phyloP scores from a whole-genome alignment of 2,797 vertebrate genomes.

The Atherinosoma microstoma region DNA sequence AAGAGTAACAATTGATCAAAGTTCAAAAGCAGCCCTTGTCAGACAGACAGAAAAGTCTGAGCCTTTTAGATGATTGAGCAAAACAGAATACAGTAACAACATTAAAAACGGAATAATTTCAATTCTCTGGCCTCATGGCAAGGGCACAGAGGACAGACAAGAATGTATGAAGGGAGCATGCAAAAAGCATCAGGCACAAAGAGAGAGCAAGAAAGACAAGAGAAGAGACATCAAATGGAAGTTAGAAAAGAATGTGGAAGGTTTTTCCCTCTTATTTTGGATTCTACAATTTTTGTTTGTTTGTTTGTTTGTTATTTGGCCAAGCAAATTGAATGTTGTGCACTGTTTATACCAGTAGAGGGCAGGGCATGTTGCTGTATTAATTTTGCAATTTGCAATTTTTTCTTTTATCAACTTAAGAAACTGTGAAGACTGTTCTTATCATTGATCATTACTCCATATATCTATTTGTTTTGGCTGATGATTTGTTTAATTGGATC shows the following conservation, averaged over 20 bases:
- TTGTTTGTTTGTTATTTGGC: not conserved
- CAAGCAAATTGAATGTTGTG: conserved; percentile 18
- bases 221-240: conserved; percentile 7
- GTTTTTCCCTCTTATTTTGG: not conserved
- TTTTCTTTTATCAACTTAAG: not conserved
- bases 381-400: not conserved
- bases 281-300: not conserved
- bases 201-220: conserved; percentile 7
- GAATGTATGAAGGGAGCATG: conserved; percentile 37
- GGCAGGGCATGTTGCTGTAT: not conserved
- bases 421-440: not conserved
- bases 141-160: conserved; percentile 64
- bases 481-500: not conserved
- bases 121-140: conserved; percentile 64
- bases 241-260: not conserved
- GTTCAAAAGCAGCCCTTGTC: not conserved
- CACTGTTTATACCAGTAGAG: conserved; percentile 4
- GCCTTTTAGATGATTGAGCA: conserved; percentile 28
- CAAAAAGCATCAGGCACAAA: conserved; percentile 39
- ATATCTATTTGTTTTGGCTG: not conserved
- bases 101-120: conserved; percentile 52
- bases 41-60: conserved; percentile 1
- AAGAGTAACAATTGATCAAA: not conserved
- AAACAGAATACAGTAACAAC: conserved; percentile 32
- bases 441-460: not conserved